Conservation (phyloP, 2,888 invertebrate species). For the Pristionchus japonicus region DNA sequence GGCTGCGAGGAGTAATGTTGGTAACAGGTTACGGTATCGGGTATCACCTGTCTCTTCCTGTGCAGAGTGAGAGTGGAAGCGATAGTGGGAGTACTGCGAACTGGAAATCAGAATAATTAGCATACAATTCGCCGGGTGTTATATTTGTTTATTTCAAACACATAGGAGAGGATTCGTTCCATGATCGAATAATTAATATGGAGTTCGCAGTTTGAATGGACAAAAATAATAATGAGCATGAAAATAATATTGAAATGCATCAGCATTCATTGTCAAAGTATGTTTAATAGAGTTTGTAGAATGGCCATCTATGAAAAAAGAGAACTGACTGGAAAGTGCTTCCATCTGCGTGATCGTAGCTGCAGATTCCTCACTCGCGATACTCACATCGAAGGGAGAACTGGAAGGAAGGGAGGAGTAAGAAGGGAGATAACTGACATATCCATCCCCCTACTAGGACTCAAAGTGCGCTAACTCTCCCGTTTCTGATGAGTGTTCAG, state of each 20-base stretch:
- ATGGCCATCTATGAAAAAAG: too few species aligned
- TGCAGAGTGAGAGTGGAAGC: background rate
- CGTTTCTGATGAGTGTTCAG: too few species aligned
- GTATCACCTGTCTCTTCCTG: background rate
- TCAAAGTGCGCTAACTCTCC: background rate
- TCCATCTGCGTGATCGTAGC: conserved; percentile 32
- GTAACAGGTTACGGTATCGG: background rate
- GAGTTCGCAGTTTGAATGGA: too few species aligned
- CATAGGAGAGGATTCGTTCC: too few species aligned
- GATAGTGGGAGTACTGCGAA: background rate
- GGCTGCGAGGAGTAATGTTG: background rate
- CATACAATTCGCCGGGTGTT: background rate
- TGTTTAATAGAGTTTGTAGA: too few species aligned
- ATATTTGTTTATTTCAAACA: too few species aligned
- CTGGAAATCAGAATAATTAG: background rate
- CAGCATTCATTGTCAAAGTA: too few species aligned
- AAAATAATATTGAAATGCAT: too few species aligned
- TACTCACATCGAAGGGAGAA: conserved; percentile 4
- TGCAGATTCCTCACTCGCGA: conserved; percentile 11
- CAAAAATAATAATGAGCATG: background rate
- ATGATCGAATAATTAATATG: too few species aligned
- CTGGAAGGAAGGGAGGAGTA: background rate
- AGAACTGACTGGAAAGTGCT: background rate
- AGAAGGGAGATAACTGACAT: background rate
- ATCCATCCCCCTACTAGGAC: background rate